Conservation (phyloP, 23 tunicate genomes). For the Corella eumyota region DNA sequence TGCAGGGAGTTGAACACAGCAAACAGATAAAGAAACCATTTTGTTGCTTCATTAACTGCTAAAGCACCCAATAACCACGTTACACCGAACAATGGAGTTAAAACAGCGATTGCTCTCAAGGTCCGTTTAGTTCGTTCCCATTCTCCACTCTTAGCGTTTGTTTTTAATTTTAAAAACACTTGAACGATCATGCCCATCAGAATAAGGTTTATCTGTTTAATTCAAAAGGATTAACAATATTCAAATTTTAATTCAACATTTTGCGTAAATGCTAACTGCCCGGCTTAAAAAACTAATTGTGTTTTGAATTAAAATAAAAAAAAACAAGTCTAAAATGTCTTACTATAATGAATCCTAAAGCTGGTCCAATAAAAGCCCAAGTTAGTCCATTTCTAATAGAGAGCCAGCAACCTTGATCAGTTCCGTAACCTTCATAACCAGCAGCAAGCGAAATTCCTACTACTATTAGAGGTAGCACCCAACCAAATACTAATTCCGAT, state of each 20-base stretch:
- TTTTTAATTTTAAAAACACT: slow-evolving; percentile 68
- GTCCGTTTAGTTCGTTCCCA: slow-evolving; percentile 36
- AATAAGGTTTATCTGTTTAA: slow-evolving; percentile 39
- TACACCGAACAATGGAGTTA: slow-evolving; percentile 76
- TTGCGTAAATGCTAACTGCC: neutral
- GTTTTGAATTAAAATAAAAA: neutral
- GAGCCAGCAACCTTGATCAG: slow-evolving; percentile 71
- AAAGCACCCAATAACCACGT: slow-evolving; percentile 89
- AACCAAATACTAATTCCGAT: slow-evolving; percentile 67
- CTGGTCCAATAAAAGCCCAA: slow-evolving; percentile 96
- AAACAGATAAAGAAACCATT: slow-evolving; percentile 86
- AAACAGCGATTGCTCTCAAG: slow-evolving; percentile 48
- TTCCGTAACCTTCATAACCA: slow-evolving; percentile 68
- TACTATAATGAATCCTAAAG: slow-evolving; percentile 70
- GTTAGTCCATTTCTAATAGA: slow-evolving; percentile 56
- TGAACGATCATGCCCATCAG: slow-evolving; percentile 46
- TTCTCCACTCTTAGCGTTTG: slow-evolving; percentile 65
- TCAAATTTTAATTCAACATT: neutral
- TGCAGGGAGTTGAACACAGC: slow-evolving; percentile 66
- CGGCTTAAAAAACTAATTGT: neutral
- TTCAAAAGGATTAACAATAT: neutral
- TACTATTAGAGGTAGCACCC: slow-evolving; percentile 52
- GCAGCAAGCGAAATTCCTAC: slow-evolving; percentile 55
- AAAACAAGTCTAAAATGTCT: neutral
- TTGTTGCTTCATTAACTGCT: slow-evolving; percentile 63